Conservation (phyloP, 92 coral and sea anemone species). For the Galaxea fascicularis region DNA sequence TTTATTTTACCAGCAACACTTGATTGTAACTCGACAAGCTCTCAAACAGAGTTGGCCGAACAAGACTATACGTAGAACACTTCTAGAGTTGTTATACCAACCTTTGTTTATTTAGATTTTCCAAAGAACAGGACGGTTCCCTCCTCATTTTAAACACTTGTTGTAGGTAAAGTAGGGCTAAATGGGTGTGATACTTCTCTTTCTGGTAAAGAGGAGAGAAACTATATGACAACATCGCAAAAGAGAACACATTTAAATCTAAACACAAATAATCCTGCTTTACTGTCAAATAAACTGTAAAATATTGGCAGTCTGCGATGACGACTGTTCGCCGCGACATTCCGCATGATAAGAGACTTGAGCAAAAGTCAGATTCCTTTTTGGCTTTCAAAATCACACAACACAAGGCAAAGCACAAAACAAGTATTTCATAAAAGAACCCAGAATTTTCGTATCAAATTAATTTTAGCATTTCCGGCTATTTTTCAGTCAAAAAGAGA, state of each 20-base stretch:
- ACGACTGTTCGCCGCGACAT: too few species aligned
- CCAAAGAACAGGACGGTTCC: conserved; percentile 83
- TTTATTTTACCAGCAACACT: too few species aligned
- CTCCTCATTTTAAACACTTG: conserved; percentile 78
- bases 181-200: conserved; percentile 96
- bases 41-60: too few species aligned
- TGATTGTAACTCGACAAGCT: too few species aligned
- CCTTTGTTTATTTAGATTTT: conserved; percentile 80
- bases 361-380: too few species aligned
- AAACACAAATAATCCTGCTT: too few species aligned
- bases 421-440: not conserved
- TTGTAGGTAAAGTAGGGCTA: conserved; percentile 86
- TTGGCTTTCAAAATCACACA: too few species aligned
- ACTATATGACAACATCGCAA: not conserved
- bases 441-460: not conserved
- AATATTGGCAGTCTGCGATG: too few species aligned
- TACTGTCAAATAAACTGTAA: too few species aligned
- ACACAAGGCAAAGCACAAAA: too few species aligned
- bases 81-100: conserved; percentile 19
- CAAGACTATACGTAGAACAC: too few species aligned
- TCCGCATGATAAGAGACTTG: too few species aligned
- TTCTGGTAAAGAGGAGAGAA: conserved; percentile 60
- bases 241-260: not conserved
- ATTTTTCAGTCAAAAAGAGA: not conserved
- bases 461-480: not conserved